Conservation (phyloP, 2,113 vertebrate genomes). For the Pseudonaja textilis region DNA sequence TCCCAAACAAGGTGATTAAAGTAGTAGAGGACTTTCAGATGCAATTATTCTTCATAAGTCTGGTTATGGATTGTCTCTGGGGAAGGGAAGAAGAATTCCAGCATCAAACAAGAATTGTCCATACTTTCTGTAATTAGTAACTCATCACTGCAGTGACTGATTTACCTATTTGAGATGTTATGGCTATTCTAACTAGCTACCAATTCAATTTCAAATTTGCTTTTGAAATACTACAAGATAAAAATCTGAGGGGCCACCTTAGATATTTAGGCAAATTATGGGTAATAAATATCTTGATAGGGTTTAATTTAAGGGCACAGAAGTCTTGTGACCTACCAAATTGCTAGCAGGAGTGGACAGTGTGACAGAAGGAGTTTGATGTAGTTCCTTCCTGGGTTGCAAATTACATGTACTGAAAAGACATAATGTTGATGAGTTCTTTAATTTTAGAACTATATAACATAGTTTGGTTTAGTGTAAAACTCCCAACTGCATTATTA, state of each 20-base stretch:
- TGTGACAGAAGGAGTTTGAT: background rate
- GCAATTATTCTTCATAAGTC: background rate
- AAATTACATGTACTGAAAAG: background rate
- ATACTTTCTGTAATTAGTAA: slow-evolving; percentile 24
- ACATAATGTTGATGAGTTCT: background rate
- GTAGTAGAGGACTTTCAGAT: background rate
- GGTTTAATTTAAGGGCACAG: background rate
- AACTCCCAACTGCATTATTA: background rate
- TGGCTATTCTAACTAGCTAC: background rate
- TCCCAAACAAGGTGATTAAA: background rate
- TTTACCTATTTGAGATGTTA: slow-evolving; percentile 35
- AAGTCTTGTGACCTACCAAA: background rate
- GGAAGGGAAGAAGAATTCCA: slow-evolving; percentile 16
- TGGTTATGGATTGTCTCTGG: background rate
- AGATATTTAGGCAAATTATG: background rate
- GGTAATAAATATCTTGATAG: background rate
- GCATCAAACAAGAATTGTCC: slow-evolving; percentile 14
- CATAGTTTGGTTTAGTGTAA: background rate
- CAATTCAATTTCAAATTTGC: slow-evolving; percentile 7
- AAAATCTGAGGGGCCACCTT: background rate
- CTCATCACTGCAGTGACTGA: slow-evolving; percentile 16
- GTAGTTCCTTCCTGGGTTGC: background rate
- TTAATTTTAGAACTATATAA: background rate
- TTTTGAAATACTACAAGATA: slow-evolving; percentile 6
- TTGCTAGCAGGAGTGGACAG: background rate